Evolutionary conservation across 2,888 invertebrate genomes (phyloP), one percentile per base, ranked within the genome.

Genomic region (Noctuana brunneofusca): DNA sequence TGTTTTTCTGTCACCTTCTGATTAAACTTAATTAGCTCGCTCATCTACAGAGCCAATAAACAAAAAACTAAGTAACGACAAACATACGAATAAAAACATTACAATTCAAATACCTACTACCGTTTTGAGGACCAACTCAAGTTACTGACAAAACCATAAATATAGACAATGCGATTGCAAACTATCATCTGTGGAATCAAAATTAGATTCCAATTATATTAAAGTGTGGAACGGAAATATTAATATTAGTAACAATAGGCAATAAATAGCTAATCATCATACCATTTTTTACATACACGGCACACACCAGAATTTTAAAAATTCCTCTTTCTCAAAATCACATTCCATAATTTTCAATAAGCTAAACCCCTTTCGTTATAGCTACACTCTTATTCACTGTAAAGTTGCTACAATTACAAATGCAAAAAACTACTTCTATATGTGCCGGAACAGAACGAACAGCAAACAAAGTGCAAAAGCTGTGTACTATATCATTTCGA

Each of bases 11-110:
- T 18, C 16, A 41, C 41, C 41, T 4, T 41, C 18, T 16, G 18
- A 41, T 18, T 41, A 41, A 41, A 38, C 41, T 41, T 41, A 41
- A 41, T 41, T 18, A 41, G 41, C 41, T 41, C 41, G 41, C 41
- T 41, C 16, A 14, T 38, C 38, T 38, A 38, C 38, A 38, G 14
- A 38, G 14, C 4, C n/a, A 38, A 14, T 4, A 4, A 14, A 14
- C 5, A n/a, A 41, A 41, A 16, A 2, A 41, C 16, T 18, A 3
- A 41, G 16, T 38, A 1, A 38, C 8, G n/a, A 38, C 12, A 38
- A 38, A 16, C 9, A 41, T 12, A 41, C 6, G n/a, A 6, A 41
- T 16, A 41, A 41, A 3, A 38, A 38, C 38, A 38, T 30, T 38
- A 18, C 41, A 41, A 41, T 14, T 41, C 8, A 41, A 41, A n/a